phyloP scores from a whole-genome alignment of 64 coral and sea anemone genomes.

The Stichodactyla helianthus region DNA sequence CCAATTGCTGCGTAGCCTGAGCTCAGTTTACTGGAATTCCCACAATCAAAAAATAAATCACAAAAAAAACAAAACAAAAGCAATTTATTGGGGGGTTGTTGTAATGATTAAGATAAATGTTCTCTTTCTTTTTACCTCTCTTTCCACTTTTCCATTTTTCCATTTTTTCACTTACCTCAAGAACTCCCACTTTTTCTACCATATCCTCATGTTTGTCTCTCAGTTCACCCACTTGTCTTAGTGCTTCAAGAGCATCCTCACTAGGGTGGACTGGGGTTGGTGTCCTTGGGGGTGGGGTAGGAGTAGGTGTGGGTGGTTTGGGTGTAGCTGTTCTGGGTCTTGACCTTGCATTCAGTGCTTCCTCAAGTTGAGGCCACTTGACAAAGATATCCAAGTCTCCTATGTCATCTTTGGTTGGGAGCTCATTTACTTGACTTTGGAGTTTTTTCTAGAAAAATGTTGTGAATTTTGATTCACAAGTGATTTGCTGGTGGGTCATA shows the following conservation, averaged over 20 bases:
- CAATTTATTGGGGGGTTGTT: no score
- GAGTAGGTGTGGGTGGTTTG: constrained; percentile 33
- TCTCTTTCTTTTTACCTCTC: no score
- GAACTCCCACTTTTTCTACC: constrained; percentile 49
- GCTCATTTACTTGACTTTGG: constrained; percentile 60
- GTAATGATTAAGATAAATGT: no score
- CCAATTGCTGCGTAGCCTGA: no score
- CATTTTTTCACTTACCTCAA: constrained; percentile 48
- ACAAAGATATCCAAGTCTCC: constrained; percentile 80
- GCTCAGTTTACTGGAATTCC: no score
- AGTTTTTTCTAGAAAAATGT: constrained; percentile 57
- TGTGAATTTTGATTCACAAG: background rate
- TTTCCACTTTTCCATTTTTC: background rate
- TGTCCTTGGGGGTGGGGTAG: constrained; percentile 52
- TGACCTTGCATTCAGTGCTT: constrained; percentile 66
- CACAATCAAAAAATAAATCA: no score
- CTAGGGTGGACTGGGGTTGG: constrained; percentile 60
- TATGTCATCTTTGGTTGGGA: constrained; percentile 80
- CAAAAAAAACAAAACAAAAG: background rate
- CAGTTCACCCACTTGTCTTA: constrained; percentile 82
- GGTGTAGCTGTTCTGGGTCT: constrained; percentile 54
- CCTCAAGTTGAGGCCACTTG: constrained; percentile 90
- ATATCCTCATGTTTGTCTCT: constrained; percentile 71
- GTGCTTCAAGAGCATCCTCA: constrained; percentile 70
- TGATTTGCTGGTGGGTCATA: no score